Evolutionary conservation across 2,888 invertebrate species (phyloP), one percentile per base, ranked within the genome.

Genomic region (Timandra comae): DNA sequence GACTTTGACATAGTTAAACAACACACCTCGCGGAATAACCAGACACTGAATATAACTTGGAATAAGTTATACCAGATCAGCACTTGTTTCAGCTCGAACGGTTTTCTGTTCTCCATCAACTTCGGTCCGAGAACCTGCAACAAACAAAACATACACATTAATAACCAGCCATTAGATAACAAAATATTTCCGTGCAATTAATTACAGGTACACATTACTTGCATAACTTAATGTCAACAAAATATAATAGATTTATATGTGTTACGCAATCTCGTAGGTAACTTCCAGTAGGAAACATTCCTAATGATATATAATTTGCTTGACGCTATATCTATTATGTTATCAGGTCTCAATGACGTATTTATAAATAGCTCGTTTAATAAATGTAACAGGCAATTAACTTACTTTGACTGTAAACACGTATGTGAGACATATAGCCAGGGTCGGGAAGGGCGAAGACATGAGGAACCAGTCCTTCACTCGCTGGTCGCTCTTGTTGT

Each of bases 41-140:
- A 94, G 7, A 88, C 66, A 39, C 93, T 93, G 60, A 94, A 89
- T 38, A 91, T 45, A 6, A 95, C 93, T 91, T 97, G 96, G 43
- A 92, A 87, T 31, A 93, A 87, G 78, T 97, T 97, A 76, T 97
- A 97, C 56, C 89, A 88, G 43, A 97, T 89, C 55, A 97, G 87
- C 13, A 93, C 75, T 50, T 87, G 88, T 46, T 92, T 89, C 29
- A 97, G 81, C 54, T 94, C 88, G 52, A 92, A 92, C 0, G 97
- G 93, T 79, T 94, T 92, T 64, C 95, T 88, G 73, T 94, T 91
- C 64, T 92, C 91, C 97, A 97, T 97, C 13, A 94, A 64, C 58
- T 88, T 90, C 20, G 96, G 96, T 2, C 96, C 95, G 39, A 91
- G 57, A 35, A 91, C 86, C 90, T 90, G 69, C 24, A 1, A 16